phyloP scores from a whole-genome alignment of 2,113 vertebrate species.

The Vidua chalybeata region DNA sequence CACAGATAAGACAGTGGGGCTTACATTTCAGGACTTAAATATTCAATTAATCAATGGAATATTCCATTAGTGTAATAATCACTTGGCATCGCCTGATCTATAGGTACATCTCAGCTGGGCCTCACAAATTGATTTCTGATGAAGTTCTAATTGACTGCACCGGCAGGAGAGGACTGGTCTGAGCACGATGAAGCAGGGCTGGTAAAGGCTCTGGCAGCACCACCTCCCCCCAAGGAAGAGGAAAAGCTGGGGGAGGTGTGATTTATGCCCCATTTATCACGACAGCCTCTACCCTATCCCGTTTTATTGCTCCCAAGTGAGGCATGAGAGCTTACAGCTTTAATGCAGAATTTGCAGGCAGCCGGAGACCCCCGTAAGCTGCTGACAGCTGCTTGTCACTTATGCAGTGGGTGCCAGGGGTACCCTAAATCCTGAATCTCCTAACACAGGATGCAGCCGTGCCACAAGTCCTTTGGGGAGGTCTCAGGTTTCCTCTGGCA shows the following conservation, averaged over 20 bases:
- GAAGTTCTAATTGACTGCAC: conserved; percentile 83
- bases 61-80: conserved; percentile 82
- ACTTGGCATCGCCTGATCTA: conserved; percentile 78
- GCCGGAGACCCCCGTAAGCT: not conserved
- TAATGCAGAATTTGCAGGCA: conserved; percentile 31
- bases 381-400: conserved; percentile 61
- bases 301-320: conserved; percentile 74
- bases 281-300: conserved; percentile 56
- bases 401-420: not conserved
- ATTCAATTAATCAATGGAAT: conserved; percentile 84
- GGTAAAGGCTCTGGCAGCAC: conserved; percentile 34
- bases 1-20: conserved; percentile 5
- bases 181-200: conserved; percentile 59
- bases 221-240: conserved; percentile 36
- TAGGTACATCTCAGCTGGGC: conserved; percentile 82
- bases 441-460: not conserved
- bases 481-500: not conserved
- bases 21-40: conserved; percentile 74
- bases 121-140: conserved; percentile 84
- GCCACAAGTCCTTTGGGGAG: not conserved
- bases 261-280: conserved; percentile 70
- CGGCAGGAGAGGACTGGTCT: conserved; percentile 68
- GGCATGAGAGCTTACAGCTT: conserved; percentile 47
- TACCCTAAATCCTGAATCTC: conserved; percentile 27
- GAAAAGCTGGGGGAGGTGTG: conserved; percentile 41